A percentile compares a stretch with the other conserved stretches of the same genome.
Conservation (phyloP, 2,113 vertebrate species). For the Albula goreensis region DNA sequence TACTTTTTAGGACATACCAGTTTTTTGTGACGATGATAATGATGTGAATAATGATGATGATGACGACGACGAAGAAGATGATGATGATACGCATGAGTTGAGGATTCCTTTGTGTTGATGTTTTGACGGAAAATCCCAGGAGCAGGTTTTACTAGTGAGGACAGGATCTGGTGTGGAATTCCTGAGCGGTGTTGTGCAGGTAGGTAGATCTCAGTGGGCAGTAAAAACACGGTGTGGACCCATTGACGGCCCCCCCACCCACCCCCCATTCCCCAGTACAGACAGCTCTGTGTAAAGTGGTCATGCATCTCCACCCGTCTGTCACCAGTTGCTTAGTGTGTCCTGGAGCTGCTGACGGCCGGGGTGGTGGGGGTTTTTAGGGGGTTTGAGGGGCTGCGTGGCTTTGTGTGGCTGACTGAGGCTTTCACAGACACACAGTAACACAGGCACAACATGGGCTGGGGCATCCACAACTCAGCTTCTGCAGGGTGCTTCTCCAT, state of each 20-base stretch:
- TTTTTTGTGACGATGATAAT: too few relatives aligned
- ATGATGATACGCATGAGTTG: background rate
- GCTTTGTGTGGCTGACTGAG: slow-evolving; percentile 60
- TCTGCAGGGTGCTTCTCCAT: background rate
- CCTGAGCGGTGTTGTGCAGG: slow-evolving; percentile 57
- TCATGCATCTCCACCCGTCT: slow-evolving; percentile 66
- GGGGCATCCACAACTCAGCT: background rate
- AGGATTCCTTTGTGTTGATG: slow-evolving; percentile 31
- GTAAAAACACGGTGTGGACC: slow-evolving; percentile 65
- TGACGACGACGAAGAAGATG: too few relatives aligned
- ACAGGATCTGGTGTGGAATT: slow-evolving; percentile 63
- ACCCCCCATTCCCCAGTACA: slow-evolving; percentile 28
- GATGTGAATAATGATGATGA: background rate
- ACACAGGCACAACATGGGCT: background rate
- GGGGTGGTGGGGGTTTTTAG: slow-evolving; percentile 13
- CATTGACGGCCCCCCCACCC: slow-evolving; percentile 25
- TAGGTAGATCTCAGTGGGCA: slow-evolving; percentile 50
- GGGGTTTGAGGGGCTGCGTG: background rate
- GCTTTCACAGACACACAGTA: background rate
- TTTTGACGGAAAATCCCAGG: slow-evolving; percentile 40
- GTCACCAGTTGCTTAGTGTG: slow-evolving; percentile 65
- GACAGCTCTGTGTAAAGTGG: slow-evolving; percentile 61
- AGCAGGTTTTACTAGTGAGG: slow-evolving; percentile 63
- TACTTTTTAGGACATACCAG: too few relatives aligned
- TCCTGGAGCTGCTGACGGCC: slow-evolving; percentile 64